A percentile compares a stretch with the other conserved stretches of the same genome.
Evolutionary conservation across 2,888 invertebrate species (phyloP).

Genomic region (Spatulosminthurus flaviceps): DNA sequence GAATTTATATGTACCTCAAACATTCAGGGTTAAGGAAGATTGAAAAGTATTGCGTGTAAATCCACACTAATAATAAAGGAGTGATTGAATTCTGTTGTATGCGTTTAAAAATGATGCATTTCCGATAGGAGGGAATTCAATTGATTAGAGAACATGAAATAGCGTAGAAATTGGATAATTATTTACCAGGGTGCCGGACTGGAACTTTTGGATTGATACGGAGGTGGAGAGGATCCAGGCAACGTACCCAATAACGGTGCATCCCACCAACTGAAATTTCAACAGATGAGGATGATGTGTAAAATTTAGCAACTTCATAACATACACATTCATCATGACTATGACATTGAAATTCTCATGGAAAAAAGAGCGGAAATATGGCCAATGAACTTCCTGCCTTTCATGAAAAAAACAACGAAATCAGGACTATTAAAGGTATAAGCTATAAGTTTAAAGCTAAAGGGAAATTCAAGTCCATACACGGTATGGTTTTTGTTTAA

Average conservation of each 20-base stretch:
- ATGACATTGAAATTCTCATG: slow-evolving; percentile 49
- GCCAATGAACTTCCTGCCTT: slow-evolving; percentile 62
- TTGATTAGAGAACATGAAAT: neutral
- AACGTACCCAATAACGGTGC: slow-evolving; percentile 66
- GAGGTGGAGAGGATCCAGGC: slow-evolving; percentile 67
- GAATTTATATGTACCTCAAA: no score
- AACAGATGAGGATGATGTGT: neutral
- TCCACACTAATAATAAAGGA: no score
- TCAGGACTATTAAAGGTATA: neutral
- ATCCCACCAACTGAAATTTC: slow-evolving; percentile 65
- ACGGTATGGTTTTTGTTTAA: no score
- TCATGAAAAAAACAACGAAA: neutral
- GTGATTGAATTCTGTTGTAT: no score
- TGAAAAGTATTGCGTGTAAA: no score
- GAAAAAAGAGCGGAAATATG: slow-evolving; percentile 59
- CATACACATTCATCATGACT: slow-evolving; percentile 39
- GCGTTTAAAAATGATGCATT: no score
- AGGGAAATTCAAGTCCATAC: neutral
- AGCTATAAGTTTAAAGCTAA: neutral
- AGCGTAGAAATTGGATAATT: neutral
- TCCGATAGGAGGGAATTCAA: neutral
- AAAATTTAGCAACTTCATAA: neutral
- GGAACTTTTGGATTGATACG: slow-evolving; percentile 65
- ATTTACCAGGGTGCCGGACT: slow-evolving; percentile 66
- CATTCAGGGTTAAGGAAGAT: no score